Conservation (phyloP, 2,797 vertebrate species). For the Clangula hyemalis region DNA sequence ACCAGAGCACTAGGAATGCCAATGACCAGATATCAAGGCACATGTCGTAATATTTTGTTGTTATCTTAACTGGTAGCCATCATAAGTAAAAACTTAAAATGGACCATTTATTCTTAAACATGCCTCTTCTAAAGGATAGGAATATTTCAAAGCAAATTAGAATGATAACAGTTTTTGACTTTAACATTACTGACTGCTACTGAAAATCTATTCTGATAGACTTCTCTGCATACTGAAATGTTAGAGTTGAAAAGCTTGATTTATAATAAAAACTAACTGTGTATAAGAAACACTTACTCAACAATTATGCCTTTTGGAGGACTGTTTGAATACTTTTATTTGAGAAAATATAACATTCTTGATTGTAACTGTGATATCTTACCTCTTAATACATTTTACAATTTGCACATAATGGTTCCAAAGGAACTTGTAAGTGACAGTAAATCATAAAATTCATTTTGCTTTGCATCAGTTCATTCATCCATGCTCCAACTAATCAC, state of each 20-base stretch:
- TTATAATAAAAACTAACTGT: slow-evolving; percentile 75
- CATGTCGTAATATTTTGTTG: neutral
- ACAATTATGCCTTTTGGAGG: slow-evolving; percentile 70
- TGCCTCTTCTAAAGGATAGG: neutral
- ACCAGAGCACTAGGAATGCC: neutral
- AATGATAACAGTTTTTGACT: neutral
- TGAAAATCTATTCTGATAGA: neutral
- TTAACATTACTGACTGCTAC: neutral
- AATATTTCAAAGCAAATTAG: neutral
- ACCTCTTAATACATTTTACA: slow-evolving; percentile 79
- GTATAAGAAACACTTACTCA: slow-evolving; percentile 76
- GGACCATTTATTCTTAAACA: neutral
- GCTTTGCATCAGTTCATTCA: slow-evolving; percentile 82
- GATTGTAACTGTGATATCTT: slow-evolving; percentile 79
- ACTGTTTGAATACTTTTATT: slow-evolving; percentile 58
- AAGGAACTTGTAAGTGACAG: slow-evolving; percentile 77
- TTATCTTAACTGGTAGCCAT: neutral
- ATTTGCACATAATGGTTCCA: slow-evolving; percentile 80
- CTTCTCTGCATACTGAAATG: slow-evolving; percentile 6
- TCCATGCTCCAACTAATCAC: slow-evolving; percentile 82
- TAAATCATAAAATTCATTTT: slow-evolving; percentile 88
- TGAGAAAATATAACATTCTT: slow-evolving; percentile 74
- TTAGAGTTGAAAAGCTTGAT: slow-evolving; percentile 4
- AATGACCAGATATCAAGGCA: neutral
- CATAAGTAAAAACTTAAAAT: neutral